Evolutionary conservation across 2,113 vertebrate genomes (phyloP), one percentile per base, ranked within the genome.

Genomic region (Cnemophilus loriae): DNA sequence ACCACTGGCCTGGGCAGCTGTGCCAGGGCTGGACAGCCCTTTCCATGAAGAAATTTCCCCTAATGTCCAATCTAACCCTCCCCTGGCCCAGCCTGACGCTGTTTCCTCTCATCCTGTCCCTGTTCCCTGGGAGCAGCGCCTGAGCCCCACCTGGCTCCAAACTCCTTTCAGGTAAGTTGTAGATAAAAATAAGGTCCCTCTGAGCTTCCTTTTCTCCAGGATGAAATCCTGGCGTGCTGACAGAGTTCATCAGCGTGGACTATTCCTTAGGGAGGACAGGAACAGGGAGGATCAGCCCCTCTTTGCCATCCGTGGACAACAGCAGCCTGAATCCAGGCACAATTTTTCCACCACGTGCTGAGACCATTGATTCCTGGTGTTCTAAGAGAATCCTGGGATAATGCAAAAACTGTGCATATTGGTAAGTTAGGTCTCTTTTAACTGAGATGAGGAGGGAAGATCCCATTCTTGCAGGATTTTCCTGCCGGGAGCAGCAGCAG

Each of bases 381-480:
- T 9, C 33, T 28, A 11, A 41, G 35, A 49, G 77, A 81, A 32
- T 1, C 1, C 47, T 32, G 33, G 30, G 27, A 32, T n/a, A 37
- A 81, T 16, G 10, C 24, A 57, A 3, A 21, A 67, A 30, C 9
- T 8, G 11, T 16, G 9, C 3, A 0, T 15, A 0, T 33, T 28
- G 37, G 11, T 64, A 27, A 73, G 23, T 17, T 11, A 18, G 19
- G 17, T 30, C 32, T 59, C 37, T 42, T 35, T 52, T 24, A 61
- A 10, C 7, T 35, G 71, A 52, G 53, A 2, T 13, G 3, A 67
- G 7, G 27, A 39, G 60, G 33, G 80, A 11, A n/a, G 49, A 70
- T 22, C 28, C n/a, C 22, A 4, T 83, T 78, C 19, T 39, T 26
- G 15, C 7, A 41, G 56, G 28, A 6, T 39, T 82, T 14, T 75